phyloP scores from a whole-genome alignment of 2,888 invertebrate species.

The Orchesella flavescens region DNA sequence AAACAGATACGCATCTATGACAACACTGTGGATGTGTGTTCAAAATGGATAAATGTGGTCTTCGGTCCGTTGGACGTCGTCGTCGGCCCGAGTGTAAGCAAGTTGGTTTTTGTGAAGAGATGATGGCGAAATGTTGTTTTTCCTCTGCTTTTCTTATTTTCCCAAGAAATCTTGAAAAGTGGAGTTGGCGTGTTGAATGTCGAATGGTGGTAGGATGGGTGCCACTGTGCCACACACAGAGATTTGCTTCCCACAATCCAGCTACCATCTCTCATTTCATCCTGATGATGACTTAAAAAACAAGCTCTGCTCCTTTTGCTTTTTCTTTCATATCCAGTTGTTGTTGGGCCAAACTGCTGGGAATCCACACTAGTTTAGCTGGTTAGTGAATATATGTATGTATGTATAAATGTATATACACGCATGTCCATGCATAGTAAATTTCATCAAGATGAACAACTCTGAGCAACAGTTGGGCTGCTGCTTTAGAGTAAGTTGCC shows the following conservation, averaged over 20 bases:
- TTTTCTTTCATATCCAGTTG: slow-evolving; percentile 6
- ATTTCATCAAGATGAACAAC: no score
- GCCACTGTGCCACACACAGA: slow-evolving; percentile 65
- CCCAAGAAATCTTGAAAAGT: slow-evolving; percentile 51
- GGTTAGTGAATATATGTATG: no score
- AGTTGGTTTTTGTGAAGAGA: slow-evolving; percentile 12
- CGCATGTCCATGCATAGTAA: no score
- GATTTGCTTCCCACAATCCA: slow-evolving; percentile 65
- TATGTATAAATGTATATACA: no score
- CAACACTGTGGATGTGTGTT: slow-evolving; percentile 25
- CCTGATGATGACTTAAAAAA: slow-evolving; percentile 47
- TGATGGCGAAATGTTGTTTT: slow-evolving; percentile 56
- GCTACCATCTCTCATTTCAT: slow-evolving; percentile 58
- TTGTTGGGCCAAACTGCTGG: not conserved
- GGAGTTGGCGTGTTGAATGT: slow-evolving; percentile 62
- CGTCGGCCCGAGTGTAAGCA: slow-evolving; percentile 40
- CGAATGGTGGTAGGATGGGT: slow-evolving; percentile 63
- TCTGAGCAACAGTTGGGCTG: no score
- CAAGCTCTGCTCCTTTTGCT: slow-evolving; percentile 30
- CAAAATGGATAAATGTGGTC: slow-evolving; percentile 53
- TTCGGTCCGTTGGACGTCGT: slow-evolving; percentile 11
- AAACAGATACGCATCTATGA: slow-evolving; percentile 46
- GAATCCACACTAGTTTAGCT: not conserved
- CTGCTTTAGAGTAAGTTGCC: no score
- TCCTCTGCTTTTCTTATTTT: slow-evolving; percentile 2